Conservation (phyloP, 2,888 invertebrate species). For the Phyllotreta cruciferae region DNA sequence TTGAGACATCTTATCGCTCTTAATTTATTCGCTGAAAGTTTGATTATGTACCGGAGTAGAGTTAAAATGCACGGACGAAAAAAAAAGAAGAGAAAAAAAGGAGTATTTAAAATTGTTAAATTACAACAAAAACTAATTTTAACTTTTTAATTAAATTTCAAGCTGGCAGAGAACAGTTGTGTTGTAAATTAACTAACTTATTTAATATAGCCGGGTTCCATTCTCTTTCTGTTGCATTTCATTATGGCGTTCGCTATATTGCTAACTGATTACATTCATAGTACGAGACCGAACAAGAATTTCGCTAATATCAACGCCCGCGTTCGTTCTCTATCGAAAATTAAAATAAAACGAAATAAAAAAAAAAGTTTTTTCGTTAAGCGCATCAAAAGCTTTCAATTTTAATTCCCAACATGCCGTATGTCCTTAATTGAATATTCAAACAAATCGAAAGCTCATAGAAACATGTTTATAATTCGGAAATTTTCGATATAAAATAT, state of each 20-base stretch:
- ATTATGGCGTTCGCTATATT: constrained; percentile 41
- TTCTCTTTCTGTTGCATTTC: constrained; percentile 45
- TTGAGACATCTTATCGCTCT: constrained; percentile 50
- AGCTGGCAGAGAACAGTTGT: constrained; percentile 53
- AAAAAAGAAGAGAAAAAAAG: constrained; percentile 48
- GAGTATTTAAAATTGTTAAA: constrained; percentile 58
- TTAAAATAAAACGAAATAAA: too few relatives aligned
- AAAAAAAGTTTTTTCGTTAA: constrained; percentile 5
- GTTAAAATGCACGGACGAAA: constrained; percentile 10
- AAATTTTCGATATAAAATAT: too few relatives aligned
- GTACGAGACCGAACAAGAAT: constrained; percentile 32
- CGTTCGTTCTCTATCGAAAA: constrained; percentile 8
- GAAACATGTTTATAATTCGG: too few relatives aligned
- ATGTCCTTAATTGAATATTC: too few relatives aligned
- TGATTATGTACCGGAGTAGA: constrained; percentile 47
- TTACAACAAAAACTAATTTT: constrained; percentile 62
- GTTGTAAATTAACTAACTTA: constrained; percentile 57
- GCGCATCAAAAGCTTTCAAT: too few relatives aligned
- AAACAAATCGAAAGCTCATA: too few relatives aligned
- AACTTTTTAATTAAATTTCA: constrained; percentile 62
- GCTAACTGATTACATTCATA: constrained; percentile 39
- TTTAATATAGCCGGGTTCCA: constrained; percentile 49
- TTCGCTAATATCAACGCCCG: constrained; percentile 18
- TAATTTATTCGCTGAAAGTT: constrained; percentile 53
- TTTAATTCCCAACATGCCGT: too few relatives aligned